A percentile compares a stretch with the other conserved stretches of the same genome.
Evolutionary conservation across 2,888 invertebrate species (phyloP).

Genomic region (Petrophora chlorosata): DNA sequence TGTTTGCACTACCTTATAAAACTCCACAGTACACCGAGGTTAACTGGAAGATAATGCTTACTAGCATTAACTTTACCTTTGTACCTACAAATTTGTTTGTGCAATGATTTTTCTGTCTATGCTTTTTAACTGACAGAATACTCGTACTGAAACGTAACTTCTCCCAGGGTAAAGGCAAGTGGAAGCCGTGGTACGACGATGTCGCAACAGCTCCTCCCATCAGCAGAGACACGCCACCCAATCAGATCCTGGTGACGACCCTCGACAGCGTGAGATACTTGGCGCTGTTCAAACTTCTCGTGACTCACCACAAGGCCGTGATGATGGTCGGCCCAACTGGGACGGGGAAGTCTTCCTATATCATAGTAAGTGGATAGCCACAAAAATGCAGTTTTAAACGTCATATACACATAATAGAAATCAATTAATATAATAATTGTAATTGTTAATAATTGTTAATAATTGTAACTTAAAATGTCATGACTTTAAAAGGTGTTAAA

Average conservation of each 20-base stretch:
- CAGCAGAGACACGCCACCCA: slow-evolving; percentile 94
- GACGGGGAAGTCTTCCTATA: slow-evolving; percentile 96
- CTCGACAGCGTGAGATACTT: slow-evolving; percentile 94
- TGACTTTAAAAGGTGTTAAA: too few species aligned
- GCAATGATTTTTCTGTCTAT: not conserved
- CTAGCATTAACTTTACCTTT: too few species aligned
- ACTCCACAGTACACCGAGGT: too few species aligned
- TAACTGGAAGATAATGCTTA: too few species aligned
- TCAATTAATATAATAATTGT: too few species aligned
- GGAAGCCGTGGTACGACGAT: slow-evolving; percentile 96
- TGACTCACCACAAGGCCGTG: slow-evolving; percentile 91
- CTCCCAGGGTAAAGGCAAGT: slow-evolving; percentile 92
- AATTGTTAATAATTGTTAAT: too few species aligned
- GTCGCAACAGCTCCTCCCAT: slow-evolving; percentile 89
- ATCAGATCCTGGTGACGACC: slow-evolving; percentile 97
- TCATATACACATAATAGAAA: too few species aligned
- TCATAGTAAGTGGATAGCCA: slow-evolving; percentile 84
- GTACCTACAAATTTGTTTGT: too few species aligned
- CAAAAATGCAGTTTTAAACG: slow-evolving; percentile 19
- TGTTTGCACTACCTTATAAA: too few species aligned
- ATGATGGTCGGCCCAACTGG: slow-evolving; percentile 97
- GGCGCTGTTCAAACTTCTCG: slow-evolving; percentile 90
- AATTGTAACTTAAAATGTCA: too few species aligned
- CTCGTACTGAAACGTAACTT: not conserved
- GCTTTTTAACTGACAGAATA: not conserved